Evolutionary conservation across 2,888 invertebrate species (phyloP), one percentile per base, ranked within the genome.

Genomic region (Meta bourneti): DNA sequence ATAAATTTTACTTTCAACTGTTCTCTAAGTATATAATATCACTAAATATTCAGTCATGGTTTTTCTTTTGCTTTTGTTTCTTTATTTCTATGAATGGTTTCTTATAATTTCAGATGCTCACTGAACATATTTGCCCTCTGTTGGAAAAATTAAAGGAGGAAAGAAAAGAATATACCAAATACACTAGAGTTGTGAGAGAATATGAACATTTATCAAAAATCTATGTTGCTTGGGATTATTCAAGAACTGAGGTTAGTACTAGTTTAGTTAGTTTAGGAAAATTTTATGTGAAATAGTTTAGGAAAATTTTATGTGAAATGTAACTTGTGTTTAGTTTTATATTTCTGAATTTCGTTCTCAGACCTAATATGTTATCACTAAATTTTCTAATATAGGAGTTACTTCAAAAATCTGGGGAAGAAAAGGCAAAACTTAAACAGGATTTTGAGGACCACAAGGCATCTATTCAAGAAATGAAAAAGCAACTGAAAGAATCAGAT

Each of bases 71-170:
- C 1, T 4, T 34, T 34, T 34, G 34, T 34, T 34, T 34, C 34
- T 1, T 34, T 34, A 34, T 34, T 34, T 34, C 4, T 34, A 34
- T 34, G 1, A 61, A 8, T 61, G 11, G 11, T 61, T 61, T 61
- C 9, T 9, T 9, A 6, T 9, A 19, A 19, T 74, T 94, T 70
- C 92, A 96, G 95, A 94, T 96, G 54, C 94, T 96, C 86, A 94
- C 95, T 71, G 98, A 99, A 95, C 98, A 98, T 94, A 97, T 99
- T 86, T 96, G 97, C n/a, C 99, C 99, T 0, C 98, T 97, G 94
- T 95, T 99, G 83, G 96, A 97, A 87, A 98, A 97, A 94, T 95
- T 99, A 85, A 97, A 97, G 93, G 97, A 97, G 93, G 99, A 99
- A 94, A 96, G 98, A 72, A 95, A 97, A 0, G 97, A 97, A 93